A percentile compares a stretch with the other conserved stretches of the same genome.
Evolutionary conservation across 2,797 vertebrate species (phyloP).

Genomic region (Pteronotus mesoamericanus): DNA sequence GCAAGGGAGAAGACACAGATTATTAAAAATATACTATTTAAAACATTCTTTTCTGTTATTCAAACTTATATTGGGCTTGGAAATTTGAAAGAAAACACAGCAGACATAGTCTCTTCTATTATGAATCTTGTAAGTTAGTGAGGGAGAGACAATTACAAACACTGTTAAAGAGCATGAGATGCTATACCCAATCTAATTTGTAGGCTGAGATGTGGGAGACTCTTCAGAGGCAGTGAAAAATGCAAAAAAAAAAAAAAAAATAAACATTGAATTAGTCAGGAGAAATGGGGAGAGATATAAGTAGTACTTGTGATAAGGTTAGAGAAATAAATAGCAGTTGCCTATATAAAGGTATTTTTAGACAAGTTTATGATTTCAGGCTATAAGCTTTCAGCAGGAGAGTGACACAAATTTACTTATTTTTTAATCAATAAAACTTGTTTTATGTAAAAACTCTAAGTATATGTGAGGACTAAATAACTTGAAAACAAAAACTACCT

Average conservation of each 20-base stretch:
- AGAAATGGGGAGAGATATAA: not conserved
- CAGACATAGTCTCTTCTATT: not conserved
- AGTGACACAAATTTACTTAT: not conserved
- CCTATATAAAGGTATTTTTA: not conserved
- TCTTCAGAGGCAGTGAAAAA: not conserved
- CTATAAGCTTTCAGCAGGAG: not conserved
- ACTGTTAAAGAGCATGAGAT: not conserved
- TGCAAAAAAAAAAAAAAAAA: not conserved
- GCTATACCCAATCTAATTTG: not conserved
- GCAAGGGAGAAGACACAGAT: not conserved
- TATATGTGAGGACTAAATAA: not conserved
- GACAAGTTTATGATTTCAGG: not conserved
- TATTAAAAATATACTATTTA: not conserved
- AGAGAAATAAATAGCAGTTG: not conserved
- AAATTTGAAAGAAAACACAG: not conserved
- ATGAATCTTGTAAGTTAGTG: constrained; percentile 18
- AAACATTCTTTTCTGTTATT: not conserved
- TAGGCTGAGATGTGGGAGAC: not conserved
- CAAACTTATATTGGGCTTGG: rapidly evolving
- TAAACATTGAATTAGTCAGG: not conserved
- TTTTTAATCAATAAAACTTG: not conserved
- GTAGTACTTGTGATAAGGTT: not conserved
- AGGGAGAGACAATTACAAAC: not conserved
- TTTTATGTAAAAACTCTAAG: not conserved
- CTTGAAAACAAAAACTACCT: not conserved